Base-by-base conservation (phyloP, 2,797 vertebrate species). In the Gymnoscopelus microlampas region DNA sequence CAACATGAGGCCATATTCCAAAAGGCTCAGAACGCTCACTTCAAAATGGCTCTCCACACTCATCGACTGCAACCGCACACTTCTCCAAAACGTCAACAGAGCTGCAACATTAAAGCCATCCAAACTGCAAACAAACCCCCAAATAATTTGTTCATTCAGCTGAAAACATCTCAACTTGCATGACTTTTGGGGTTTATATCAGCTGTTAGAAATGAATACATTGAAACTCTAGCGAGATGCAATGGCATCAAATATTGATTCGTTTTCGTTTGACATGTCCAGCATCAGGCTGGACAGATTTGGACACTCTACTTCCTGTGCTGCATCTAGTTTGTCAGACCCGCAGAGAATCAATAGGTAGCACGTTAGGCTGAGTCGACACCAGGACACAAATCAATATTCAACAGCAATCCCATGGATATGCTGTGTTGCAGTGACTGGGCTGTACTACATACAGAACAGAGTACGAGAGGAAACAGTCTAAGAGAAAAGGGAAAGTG, bases 31-130 rank as follows among this genome's bases (percentile, higher is more conserved):
- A 15, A 4, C 0, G 2, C 19, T 29, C 35, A 35, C 47, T 5
- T 69, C 13, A 61, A 75, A 66, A 69, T 59, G 15, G 3, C 14
- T 75, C 63, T 53, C 60, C 23, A 53, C 44, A 73, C 32, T 39
- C 13, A 12, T 0, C 4, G 53, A 14, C 15, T 53, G 32, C 5
- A 39, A 39, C 4, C 7, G 6, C 35, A 39, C 35, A 8, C 35
- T 39, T 39, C 29, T 32, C 29, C 29, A 32, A 32, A 32, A 29
- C 26, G 26, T 29, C 26, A 29, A 7, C 4, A 35, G 32, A 35
- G 32, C 32, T 35, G 32, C 4, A 11, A 14, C 14, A 7, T 0
- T 35, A 8, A 23, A 50, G 5, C 39, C 54, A n/a, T 3, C 7
- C 4, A 44, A 4, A 59, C 57, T 15, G 13, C 56, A 51, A 39